phyloP scores from a whole-genome alignment of 2,888 invertebrate genomes.

The Leptinotarsa rubiginosa region DNA sequence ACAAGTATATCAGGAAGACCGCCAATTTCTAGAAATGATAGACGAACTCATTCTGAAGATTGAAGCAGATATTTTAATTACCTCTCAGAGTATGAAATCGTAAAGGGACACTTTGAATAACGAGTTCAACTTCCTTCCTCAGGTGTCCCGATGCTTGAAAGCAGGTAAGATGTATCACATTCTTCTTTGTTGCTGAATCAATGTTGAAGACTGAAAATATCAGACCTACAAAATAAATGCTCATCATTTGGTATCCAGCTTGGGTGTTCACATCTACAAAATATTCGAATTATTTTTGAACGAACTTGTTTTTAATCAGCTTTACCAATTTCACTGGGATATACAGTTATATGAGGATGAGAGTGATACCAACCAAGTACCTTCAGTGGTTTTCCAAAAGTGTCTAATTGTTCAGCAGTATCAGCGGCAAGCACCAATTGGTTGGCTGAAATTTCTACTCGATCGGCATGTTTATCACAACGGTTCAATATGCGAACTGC shows the following conservation, averaged over 20 bases:
- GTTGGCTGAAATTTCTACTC: conserved; percentile 88
- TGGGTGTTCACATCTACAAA: conserved; percentile 83
- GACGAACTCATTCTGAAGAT: neutral
- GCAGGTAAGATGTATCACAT: conserved; percentile 78
- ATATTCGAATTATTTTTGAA: conserved; percentile 6
- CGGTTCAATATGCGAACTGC: conserved; percentile 81
- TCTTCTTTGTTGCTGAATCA: conserved; percentile 74
- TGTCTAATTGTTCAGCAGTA: conserved; percentile 75
- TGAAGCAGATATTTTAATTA: conserved; percentile 27
- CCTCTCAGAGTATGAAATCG: conserved; percentile 60
- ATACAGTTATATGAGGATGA: conserved; percentile 89
- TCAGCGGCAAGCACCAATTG: conserved; percentile 78
- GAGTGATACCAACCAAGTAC: conserved; percentile 93
- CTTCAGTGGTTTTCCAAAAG: conserved; percentile 75
- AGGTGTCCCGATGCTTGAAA: conserved; percentile 77
- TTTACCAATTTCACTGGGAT: conserved; percentile 88
- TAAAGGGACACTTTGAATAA: conserved; percentile 72
- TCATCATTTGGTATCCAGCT: conserved; percentile 85
- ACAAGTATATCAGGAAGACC: conserved; percentile 78
- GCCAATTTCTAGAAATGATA: conserved; percentile 71
- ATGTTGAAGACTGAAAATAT: conserved; percentile 87
- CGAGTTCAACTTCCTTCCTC: conserved; percentile 77
- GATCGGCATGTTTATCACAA: conserved; percentile 84
- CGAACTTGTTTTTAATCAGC: conserved; percentile 29
- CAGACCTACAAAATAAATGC: conserved; percentile 82